A percentile compares a stretch with the other conserved stretches of the same genome.
Evolutionary conservation across 2,888 invertebrate species (phyloP).

Genomic region (Cephalotes varians): DNA sequence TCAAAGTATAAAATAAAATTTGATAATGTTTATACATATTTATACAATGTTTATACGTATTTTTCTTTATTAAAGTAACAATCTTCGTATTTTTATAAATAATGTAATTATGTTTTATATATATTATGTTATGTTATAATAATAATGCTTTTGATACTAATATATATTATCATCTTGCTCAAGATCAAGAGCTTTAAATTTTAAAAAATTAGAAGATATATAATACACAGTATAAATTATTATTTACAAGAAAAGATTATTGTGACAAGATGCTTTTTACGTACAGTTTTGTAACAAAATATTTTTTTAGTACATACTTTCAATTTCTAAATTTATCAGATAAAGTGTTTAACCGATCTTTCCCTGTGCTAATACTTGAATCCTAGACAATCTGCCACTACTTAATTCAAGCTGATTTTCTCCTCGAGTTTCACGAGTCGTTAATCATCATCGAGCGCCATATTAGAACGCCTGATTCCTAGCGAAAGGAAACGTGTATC

Average conservation of each 20-base stretch:
- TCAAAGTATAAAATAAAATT: too few species aligned
- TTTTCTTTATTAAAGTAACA: too few species aligned
- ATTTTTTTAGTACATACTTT: too few species aligned
- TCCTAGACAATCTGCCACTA: slow-evolving; percentile 26
- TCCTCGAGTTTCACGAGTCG: slow-evolving; percentile 57
- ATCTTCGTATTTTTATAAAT: too few species aligned
- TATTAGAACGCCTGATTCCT: slow-evolving; percentile 31
- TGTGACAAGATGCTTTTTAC: background rate
- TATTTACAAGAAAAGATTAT: background rate
- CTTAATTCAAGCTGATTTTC: slow-evolving; percentile 48
- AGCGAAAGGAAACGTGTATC: slow-evolving; percentile 38
- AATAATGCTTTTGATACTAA: too few species aligned
- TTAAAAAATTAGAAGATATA: background rate
- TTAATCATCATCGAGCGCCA: slow-evolving; percentile 43
- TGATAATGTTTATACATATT: too few species aligned
- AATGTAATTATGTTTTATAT: too few species aligned
- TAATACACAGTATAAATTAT: background rate
- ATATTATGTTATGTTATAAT: too few species aligned
- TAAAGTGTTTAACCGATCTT: background rate
- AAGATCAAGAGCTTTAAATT: too few species aligned
- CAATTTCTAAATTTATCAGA: background rate
- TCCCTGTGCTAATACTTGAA: slow-evolving; percentile 8
- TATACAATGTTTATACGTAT: too few species aligned
- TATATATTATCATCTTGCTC: too few species aligned
- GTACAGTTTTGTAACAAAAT: background rate